A percentile compares a stretch with the other conserved stretches of the same genome.
These are phyloP conservation scores for Xestia c-nigrum DNA, from an alignment of 2,888 invertebrate genomes.

Conservation along the genomic window DNA sequence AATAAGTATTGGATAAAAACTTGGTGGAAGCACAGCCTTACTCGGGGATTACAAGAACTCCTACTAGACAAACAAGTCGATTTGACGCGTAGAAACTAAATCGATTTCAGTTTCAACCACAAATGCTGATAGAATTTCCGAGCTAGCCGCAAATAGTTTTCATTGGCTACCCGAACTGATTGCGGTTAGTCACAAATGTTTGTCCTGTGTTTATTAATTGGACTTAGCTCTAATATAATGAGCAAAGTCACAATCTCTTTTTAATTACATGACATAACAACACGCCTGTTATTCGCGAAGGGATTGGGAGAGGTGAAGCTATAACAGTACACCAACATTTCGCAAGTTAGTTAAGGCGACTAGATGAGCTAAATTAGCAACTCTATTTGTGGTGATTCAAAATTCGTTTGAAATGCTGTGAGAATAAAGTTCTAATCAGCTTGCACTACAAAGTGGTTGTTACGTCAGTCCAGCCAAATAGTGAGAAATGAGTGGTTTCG, in stretches of 20 bases:
- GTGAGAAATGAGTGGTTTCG: too few species aligned
- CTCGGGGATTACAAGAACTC: neutral
- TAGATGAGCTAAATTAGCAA: too few species aligned
- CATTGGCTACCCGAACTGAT: slow-evolving; percentile 13
- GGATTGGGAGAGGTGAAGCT: too few species aligned
- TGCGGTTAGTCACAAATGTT: slow-evolving; percentile 13
- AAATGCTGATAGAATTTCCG: slow-evolving; percentile 45
- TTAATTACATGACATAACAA: neutral
- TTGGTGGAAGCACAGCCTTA: too few species aligned
- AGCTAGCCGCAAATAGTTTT: slow-evolving; percentile 32
- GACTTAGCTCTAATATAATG: neutral
- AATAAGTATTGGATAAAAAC: too few species aligned
- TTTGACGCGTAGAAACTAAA: slow-evolving; percentile 11
- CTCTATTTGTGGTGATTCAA: too few species aligned
- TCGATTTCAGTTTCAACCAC: slow-evolving; percentile 17
- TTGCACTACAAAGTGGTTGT: too few species aligned
- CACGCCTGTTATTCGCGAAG: neutral
- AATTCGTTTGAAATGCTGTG: too few species aligned
- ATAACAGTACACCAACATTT: too few species aligned
- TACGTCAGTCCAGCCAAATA: too few species aligned
- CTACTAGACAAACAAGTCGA: neutral
- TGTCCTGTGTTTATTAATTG: neutral
- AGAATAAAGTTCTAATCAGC: too few species aligned
- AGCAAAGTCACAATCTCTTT: neutral
- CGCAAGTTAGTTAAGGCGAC: too few species aligned